Evolutionary conservation across 2,797 vertebrate genomes (phyloP), one percentile per base, ranked within the genome.

Genomic region (Fringilla coelebs): DNA sequence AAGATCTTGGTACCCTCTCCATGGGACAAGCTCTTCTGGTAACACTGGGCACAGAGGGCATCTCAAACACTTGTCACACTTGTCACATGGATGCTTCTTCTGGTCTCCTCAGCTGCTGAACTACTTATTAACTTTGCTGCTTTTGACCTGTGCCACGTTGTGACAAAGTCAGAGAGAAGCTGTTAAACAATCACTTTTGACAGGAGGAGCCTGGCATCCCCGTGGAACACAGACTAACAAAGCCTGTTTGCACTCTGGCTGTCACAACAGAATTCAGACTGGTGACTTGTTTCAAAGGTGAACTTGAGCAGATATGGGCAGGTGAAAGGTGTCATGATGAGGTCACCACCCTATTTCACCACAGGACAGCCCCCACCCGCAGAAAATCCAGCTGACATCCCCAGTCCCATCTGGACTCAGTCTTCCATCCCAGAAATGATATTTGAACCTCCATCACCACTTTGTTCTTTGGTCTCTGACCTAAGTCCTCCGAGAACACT

Each of bases 261-360:
- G 85, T 94, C 92, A 95, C 66, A 93, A 86, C 70, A 90, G 38
- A 88, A 67, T 45, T 92, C 10, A 94, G 63, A 70, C 38, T 19
- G 36, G 60, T 40, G 49, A 52, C 74, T 88, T 54, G 67, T 89
- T 91, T 82, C 93, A 91, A 85, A 96, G 91, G 93, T 95, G 91
- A 96, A 91, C 71, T 34, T 71, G 66, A 92, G 71, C 61, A 94
- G 80, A 88, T 85, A 91, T 0, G 11, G 86, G 85, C 73, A 86
- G 82, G 75, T 70, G 72, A 85, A 92, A 94, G 72, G 85, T 3
- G 0, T 88, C 89, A 82, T 0, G 0, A 41, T 72, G 81, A 92
- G 54, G 70, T 85, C 85, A 93, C 45, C 63, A 25, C 40, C 46
- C 66, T 45, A 2, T 72, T 92, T 85, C 78, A 90, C 89, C 87